These are phyloP conservation scores for Drosophila willistoni DNA, from an alignment of 1,140 invertebrate species.

Conservation along the genomic window DNA sequence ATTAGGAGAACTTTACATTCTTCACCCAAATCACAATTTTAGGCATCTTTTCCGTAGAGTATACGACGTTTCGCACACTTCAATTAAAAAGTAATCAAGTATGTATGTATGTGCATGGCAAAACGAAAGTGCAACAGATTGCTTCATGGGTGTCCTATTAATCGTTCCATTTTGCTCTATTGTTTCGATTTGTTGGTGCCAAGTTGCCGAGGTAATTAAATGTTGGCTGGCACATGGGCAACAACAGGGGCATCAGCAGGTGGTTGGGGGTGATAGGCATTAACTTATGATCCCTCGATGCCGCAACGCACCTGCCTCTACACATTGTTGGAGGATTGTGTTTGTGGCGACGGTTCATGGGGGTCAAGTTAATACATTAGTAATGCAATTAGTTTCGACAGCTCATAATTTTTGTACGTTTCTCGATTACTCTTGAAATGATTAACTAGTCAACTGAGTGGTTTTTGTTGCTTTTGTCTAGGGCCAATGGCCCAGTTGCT, in stretches of 20 bases:
- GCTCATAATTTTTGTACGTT: slow-evolving; percentile 33
- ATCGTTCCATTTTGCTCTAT: slow-evolving; percentile 39
- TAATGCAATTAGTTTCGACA: slow-evolving; percentile 58
- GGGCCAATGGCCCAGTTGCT: slow-evolving; percentile 41
- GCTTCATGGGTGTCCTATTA: slow-evolving; percentile 52
- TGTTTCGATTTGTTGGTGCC: slow-evolving; percentile 31
- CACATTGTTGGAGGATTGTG: slow-evolving; percentile 12
- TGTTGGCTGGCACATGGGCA: slow-evolving; percentile 28
- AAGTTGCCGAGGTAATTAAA: slow-evolving; percentile 41
- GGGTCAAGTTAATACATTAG: slow-evolving; percentile 45
- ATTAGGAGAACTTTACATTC: too few species aligned
- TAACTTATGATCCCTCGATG: slow-evolving; percentile 51
- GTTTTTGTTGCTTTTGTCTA: slow-evolving; percentile 40
- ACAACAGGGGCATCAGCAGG: not conserved
- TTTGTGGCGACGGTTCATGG: not conserved
- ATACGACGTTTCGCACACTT: slow-evolving; percentile 44
- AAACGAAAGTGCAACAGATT: slow-evolving; percentile 52
- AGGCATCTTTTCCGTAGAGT: not conserved
- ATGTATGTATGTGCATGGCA: slow-evolving; percentile 25
- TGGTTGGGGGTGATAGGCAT: slow-evolving; percentile 17
- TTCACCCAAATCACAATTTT: not conserved
- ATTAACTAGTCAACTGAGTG: slow-evolving; percentile 35
- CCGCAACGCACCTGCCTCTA: slow-evolving; percentile 4
- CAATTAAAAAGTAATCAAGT: slow-evolving; percentile 68
- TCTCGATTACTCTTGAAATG: slow-evolving; percentile 19